Percentiles rank a stretch among this genome's conserved stretches.
Conservation (phyloP, 2,113 vertebrate species). For the Macaca fascicularis region DNA sequence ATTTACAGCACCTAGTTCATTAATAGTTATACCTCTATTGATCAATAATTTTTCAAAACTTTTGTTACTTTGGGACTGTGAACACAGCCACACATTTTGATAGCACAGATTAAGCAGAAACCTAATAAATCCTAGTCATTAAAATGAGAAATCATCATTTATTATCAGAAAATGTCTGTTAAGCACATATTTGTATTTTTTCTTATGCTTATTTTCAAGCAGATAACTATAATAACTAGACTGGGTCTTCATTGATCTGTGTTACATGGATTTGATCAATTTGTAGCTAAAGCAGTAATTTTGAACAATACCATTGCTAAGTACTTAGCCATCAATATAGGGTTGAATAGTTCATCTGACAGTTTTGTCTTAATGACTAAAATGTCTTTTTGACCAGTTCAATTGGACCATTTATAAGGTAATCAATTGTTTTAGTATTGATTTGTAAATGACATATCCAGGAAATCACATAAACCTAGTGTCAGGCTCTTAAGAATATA, state of each 20-base stretch:
- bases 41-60: background rate
- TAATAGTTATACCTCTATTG: background rate
- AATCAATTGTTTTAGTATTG: slow-evolving; percentile 44
- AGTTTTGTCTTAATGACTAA: slow-evolving; percentile 47
- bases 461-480: background rate
- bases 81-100: background rate
- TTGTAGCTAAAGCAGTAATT: slow-evolving; percentile 15
- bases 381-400: slow-evolving; percentile 26
- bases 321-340: background rate
- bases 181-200: background rate
- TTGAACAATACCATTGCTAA: slow-evolving; percentile 17
- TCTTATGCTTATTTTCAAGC: background rate
- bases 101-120: background rate
- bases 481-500: background rate
- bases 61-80: background rate
- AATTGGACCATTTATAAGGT: slow-evolving; percentile 32
- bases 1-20: background rate
- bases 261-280: slow-evolving; percentile 5
- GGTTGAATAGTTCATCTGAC: slow-evolving; percentile 22
- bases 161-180: background rate
- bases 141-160: background rate
- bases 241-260: background rate
- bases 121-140: background rate
- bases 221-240: background rate
- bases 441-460: slow-evolving; percentile 16